phyloP scores from a whole-genome alignment of 1,140 invertebrate genomes.

The Magallana gigas region DNA sequence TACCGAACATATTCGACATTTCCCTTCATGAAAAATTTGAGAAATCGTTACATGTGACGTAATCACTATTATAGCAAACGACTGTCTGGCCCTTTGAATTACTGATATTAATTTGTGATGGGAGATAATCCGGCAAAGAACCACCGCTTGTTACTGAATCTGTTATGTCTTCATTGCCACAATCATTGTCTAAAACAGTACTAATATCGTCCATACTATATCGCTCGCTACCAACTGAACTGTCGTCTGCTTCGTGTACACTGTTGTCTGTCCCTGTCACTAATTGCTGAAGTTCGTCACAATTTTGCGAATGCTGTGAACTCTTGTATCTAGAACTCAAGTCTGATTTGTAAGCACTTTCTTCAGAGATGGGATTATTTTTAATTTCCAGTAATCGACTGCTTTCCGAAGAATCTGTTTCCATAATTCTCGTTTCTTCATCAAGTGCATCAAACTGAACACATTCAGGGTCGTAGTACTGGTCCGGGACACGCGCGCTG shows the following conservation, averaged over 20 bases:
- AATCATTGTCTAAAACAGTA: background rate
- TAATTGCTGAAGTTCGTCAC: background rate
- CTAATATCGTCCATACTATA: conserved; percentile 7
- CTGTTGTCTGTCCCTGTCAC: background rate
- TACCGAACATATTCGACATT: too few species aligned
- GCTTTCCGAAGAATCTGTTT: background rate
- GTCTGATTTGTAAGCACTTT: conserved; percentile 13
- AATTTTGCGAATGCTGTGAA: background rate
- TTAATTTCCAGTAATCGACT: background rate
- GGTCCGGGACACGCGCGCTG: background rate
- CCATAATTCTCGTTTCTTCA: background rate
- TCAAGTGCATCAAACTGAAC: background rate
- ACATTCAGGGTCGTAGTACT: background rate
- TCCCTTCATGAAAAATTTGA: too few species aligned
- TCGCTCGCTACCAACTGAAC: background rate
- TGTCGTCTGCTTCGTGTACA: conserved; percentile 4
- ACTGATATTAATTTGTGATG: background rate
- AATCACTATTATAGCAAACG: too few species aligned
- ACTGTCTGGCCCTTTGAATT: background rate
- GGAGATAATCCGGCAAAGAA: background rate
- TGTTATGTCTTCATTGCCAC: background rate
- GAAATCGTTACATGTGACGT: too few species aligned
- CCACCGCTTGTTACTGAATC: background rate
- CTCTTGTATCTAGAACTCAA: background rate
- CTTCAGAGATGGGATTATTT: background rate